Conservation (phyloP, 2,888 invertebrate species). For the Melitaea athalia region DNA sequence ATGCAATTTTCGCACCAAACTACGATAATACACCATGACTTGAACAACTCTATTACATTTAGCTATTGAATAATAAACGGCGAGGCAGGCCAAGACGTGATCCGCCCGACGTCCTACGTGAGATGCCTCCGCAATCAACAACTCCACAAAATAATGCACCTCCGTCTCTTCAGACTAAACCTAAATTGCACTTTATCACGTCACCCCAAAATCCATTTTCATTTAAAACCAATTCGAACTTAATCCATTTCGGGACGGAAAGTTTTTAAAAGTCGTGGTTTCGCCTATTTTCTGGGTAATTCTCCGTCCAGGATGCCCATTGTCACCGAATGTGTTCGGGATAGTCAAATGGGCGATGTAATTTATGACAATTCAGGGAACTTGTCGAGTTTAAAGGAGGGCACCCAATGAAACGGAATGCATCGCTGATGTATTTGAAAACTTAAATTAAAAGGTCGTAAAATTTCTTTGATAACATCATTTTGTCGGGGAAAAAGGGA, state of each 20-base stretch:
- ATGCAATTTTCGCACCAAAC: constrained; percentile 40
- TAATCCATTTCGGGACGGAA: constrained; percentile 46
- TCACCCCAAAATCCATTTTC: constrained; percentile 47
- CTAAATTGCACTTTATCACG: constrained; percentile 61
- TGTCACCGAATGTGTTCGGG: constrained; percentile 64
- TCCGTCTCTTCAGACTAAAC: constrained; percentile 46
- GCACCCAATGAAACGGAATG: constrained; percentile 26
- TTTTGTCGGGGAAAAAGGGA: constrained; percentile 6
- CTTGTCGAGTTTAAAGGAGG: constrained; percentile 23
- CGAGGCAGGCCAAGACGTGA: constrained; percentile 58
- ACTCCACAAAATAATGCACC: constrained; percentile 47
- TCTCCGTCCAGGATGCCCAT: constrained; percentile 52
- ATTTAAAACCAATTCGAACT: constrained; percentile 47
- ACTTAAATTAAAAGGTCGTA: constrained; percentile 33
- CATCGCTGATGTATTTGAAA: constrained; percentile 31
- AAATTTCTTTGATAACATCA: constrained; percentile 24
- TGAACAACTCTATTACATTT: constrained; percentile 67
- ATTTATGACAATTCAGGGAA: constrained; percentile 57
- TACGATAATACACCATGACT: constrained; percentile 44
- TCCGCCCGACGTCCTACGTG: constrained; percentile 59
- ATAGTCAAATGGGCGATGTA: constrained; percentile 52
- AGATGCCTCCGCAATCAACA: constrained; percentile 55
- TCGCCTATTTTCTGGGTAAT: constrained; percentile 59
- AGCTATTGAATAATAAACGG: constrained; percentile 73
- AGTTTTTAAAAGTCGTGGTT: constrained; percentile 62